Evolutionary conservation across 2,888 invertebrate species (phyloP).

Genomic region (Volucella bombylans): DNA sequence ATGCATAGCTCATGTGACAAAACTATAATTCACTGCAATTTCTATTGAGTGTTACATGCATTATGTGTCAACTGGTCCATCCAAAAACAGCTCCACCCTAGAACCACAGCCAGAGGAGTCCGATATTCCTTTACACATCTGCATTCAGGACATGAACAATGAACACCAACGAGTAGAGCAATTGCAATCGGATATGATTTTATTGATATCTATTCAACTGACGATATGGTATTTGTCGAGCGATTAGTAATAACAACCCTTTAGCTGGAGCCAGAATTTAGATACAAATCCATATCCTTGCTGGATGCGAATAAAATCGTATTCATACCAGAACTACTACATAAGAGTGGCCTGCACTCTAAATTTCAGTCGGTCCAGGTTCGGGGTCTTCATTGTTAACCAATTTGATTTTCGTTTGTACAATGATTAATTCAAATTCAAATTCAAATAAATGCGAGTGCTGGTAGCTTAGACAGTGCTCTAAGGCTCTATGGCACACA

Average conservation of each 20-base stretch:
- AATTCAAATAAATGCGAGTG: slow-evolving; percentile 59
- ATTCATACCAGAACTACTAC: background rate
- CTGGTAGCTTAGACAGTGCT: background rate
- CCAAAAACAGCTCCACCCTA: background rate
- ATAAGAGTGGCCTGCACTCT: background rate
- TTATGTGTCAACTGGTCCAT: slow-evolving; percentile 23
- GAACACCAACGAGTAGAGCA: background rate
- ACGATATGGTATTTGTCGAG: slow-evolving; percentile 64
- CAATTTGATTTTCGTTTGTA: slow-evolving; percentile 70
- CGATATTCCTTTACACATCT: background rate
- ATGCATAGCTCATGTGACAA: slow-evolving; percentile 68
- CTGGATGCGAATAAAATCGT: no score
- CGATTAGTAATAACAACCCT: slow-evolving; percentile 54
- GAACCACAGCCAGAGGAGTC: background rate
- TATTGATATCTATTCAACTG: slow-evolving; percentile 59
- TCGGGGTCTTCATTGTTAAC: slow-evolving; percentile 64
- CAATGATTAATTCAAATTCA: slow-evolving; percentile 60
- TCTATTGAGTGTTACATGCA: slow-evolving; percentile 36
- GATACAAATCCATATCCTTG: no score
- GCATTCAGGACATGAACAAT: slow-evolving; percentile 3
- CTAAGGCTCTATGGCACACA: background rate
- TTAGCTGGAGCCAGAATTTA: slow-evolving; percentile 11
- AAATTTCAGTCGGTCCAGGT: slow-evolving; percentile 8
- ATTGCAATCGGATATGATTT: slow-evolving; percentile 40
- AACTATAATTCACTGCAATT: slow-evolving; percentile 61